These are phyloP conservation scores for Steatocranus sp. DNA, from an alignment of 2,797 vertebrate genomes.

Conservation along the genomic window DNA sequence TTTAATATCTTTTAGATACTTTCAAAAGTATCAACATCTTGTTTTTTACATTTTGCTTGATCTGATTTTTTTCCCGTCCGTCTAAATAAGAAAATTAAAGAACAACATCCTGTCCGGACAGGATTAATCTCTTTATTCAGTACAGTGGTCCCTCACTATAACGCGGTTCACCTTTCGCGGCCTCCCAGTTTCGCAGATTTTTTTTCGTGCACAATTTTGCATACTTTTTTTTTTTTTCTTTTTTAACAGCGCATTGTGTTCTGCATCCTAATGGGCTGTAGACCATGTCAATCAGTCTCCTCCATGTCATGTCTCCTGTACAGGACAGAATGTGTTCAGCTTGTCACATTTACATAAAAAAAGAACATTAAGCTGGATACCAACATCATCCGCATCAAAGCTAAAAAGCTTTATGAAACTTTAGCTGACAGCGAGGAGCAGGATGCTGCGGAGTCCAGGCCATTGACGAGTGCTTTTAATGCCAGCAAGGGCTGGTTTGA, in stretches of 20 bases:
- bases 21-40: neutral
- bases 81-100: neutral
- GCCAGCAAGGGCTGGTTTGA: neutral
- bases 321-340: neutral
- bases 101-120: fast-evolving
- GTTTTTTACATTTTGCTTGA: neutral
- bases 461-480: neutral
- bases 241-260: neutral
- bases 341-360: neutral
- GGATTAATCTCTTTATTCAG: neutral
- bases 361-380: fast-evolving
- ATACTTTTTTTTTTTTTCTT: neutral
- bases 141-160: neutral
- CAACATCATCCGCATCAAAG: neutral
- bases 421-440: neutral
- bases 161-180: fast-evolving
- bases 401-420: neutral
- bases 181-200: fast-evolving
- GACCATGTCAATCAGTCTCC: neutral
- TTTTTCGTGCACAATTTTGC: fast-evolving
- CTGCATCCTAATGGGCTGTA: neutral
- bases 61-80: neutral
- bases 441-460: neutral
- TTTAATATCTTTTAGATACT: neutral
- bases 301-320: neutral